Base-by-base conservation (phyloP, 2,888 invertebrate species). In the Spatulosminthurus flaviceps region DNA sequence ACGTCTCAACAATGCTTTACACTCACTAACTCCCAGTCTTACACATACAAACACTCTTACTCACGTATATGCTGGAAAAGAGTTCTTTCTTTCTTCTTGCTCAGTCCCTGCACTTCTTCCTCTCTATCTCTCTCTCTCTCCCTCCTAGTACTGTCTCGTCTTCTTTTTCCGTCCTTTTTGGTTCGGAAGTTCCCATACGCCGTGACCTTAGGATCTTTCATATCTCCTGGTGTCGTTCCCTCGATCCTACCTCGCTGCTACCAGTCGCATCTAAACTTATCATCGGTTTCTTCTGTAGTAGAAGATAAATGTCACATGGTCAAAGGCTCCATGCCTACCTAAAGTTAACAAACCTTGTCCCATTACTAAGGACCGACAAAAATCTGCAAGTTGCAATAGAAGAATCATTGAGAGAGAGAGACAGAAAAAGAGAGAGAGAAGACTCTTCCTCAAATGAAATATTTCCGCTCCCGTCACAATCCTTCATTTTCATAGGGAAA, bases 1-100 rank as follows among this genome's bases (percentile, higher is more conserved):
- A 71, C 61, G 66, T 78, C 78, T 34, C 78, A 72, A 78, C 78
- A 78, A 78, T 78, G 72, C 78, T 22, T 77, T 79, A 79, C 80
- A 80, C 78, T 66, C 75, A 72, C 77, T 78, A 80, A 61, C 79
- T 81, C 29, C 42, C 66, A 67, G 60, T 34, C 34, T 34, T 34
- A 71, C 71, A 21, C 43, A 43, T 69, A 26, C 69, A 69, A 13
- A n/a, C 7, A 7, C 28, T 13, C 51, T 19, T 34, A 34, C 34
- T 34, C 9, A 34, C 66, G 22, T 16, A 21, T 5, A 69, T 28
- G n/a, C n/a, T n/a, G 26, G 26, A 26, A 69, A 29, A 21, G n/a
- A 41, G 21, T 42, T 51, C 51, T 4, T n/a, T 51, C 51, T 51
- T 51, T 78, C 61, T 73, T 34, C 66, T 79, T 34, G 34, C 71